Evolutionary conservation across 2,888 invertebrate species (phyloP).

Genomic region (Pristionchus exspectatus): DNA sequence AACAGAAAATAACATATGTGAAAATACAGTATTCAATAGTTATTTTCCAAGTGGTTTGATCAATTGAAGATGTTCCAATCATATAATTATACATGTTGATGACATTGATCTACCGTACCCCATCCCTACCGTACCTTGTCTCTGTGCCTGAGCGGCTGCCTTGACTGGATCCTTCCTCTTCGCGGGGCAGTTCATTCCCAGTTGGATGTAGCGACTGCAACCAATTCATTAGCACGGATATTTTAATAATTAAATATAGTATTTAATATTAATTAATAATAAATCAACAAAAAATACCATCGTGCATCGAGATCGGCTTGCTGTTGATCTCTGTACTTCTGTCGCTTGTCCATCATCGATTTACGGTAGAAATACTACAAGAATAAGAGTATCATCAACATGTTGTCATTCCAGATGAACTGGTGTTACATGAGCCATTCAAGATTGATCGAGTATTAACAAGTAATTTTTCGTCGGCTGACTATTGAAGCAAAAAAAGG

Average conservation of each 20-base stretch:
- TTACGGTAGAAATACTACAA: constrained; percentile 49
- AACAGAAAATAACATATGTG: not conserved
- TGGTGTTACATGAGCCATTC: too few relatives aligned
- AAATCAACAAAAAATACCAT: not conserved
- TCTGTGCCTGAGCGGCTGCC: not conserved
- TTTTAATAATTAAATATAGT: not conserved
- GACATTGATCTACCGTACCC: not conserved
- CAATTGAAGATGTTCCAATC: not conserved
- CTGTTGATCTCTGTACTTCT: constrained; percentile 42
- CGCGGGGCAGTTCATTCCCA: constrained; percentile 35
- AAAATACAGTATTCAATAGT: too few relatives aligned
- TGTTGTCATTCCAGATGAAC: too few relatives aligned
- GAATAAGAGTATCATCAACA: not conserved
- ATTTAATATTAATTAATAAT: not conserved
- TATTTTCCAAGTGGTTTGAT: too few relatives aligned
- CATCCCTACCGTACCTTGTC: not conserved
- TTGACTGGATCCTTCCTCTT: constrained; percentile 24
- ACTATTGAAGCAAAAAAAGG: too few relatives aligned
- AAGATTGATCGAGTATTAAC: too few relatives aligned
- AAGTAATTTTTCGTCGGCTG: too few relatives aligned
- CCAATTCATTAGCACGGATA: not conserved
- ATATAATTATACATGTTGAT: not conserved
- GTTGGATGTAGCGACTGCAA: constrained; percentile 39
- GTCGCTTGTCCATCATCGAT: not conserved
- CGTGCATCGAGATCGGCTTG: constrained; percentile 36